Evolutionary conservation across 2,888 invertebrate species (phyloP).

Genomic region (Hemicrepidius hirtus): DNA sequence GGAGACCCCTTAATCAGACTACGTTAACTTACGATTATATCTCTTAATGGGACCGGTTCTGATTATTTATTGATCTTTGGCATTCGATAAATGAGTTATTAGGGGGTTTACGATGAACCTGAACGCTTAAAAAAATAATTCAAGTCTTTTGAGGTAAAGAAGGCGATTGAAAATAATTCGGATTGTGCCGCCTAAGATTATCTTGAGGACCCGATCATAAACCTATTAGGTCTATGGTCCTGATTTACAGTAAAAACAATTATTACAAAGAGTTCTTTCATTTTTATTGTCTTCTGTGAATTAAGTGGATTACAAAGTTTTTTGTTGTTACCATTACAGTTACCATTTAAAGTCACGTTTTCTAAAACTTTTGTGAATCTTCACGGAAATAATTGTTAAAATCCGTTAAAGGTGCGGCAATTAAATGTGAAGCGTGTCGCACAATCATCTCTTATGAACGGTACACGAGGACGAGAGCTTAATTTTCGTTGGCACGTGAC

Average conservation of each 20-base stretch:
- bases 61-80: conserved; percentile 18
- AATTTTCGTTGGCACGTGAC: conserved; percentile 7
- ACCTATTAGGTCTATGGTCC: too few relatives aligned
- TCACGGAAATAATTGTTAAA: conserved; percentile 6
- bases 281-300: too few relatives aligned
- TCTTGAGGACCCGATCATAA: too few relatives aligned
- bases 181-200: too few relatives aligned
- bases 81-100: conserved; percentile 17
- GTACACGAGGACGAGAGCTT: conserved; percentile 1
- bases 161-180: too few relatives aligned
- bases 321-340: too few relatives aligned
- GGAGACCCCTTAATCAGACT: conserved; percentile 23
- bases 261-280: too few relatives aligned
- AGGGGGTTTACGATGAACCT: conserved; percentile 18
- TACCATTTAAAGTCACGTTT: neutral
- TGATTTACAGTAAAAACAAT: too few relatives aligned
- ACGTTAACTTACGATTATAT: conserved; percentile 30
- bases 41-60: conserved; percentile 39
- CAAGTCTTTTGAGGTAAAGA: too few relatives aligned
- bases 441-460: conserved; percentile 2
- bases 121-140: too few relatives aligned
- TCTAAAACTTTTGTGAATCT: neutral
- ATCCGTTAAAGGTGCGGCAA: conserved; percentile 11
- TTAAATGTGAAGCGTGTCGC: conserved; percentile 3
- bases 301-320: too few relatives aligned